Base-by-base conservation (phyloP, 1,140 invertebrate species). In the Ganaspis sp. region DNA sequence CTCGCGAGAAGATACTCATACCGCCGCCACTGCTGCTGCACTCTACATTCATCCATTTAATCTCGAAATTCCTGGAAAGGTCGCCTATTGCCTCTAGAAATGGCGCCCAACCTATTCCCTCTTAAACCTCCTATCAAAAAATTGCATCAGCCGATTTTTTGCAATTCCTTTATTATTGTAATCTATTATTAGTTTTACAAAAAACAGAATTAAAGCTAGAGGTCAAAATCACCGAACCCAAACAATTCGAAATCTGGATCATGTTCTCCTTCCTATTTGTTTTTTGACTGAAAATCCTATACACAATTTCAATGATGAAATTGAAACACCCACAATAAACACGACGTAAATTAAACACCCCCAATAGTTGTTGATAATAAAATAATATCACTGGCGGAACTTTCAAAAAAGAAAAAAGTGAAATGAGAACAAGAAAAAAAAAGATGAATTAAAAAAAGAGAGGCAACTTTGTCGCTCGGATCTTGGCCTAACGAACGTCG, bases 281-380 rank as follows among this genome's bases (percentile, higher is more conserved):
- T n/a, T n/a, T n/a, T n/a, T n/a, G n/a, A n/a, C n/a, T n/a, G n/a
- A n/a, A n/a, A n/a, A n/a, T n/a, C n/a, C n/a, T n/a, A n/a, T n/a
- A n/a, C n/a, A n/a, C n/a, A n/a, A n/a, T n/a, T n/a, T n/a, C n/a
- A n/a, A n/a, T n/a, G n/a, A n/a, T n/a, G n/a, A n/a, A n/a, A n/a
- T n/a, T n/a, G n/a, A n/a, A n/a, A n/a, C n/a, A n/a, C n/a, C n/a
- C n/a, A n/a, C n/a, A 87, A 86, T 87, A 86, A 82, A 76, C 83
- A 75, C 74, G 80, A 72, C 86, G 84, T 87, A 87, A 87, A 87
- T 86, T 85, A 87, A 87, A 82, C 86, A 84, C 85, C 85, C 84
- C 86, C 83, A 69, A 81, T 12, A 75, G 69, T 69, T 73, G 72
- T 23, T 74, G 76, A 19, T 58, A 73, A 73, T 73, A 29, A 64